Conservation (phyloP, 2,113 vertebrate genomes). For the Nyctibius bracteatus region DNA sequence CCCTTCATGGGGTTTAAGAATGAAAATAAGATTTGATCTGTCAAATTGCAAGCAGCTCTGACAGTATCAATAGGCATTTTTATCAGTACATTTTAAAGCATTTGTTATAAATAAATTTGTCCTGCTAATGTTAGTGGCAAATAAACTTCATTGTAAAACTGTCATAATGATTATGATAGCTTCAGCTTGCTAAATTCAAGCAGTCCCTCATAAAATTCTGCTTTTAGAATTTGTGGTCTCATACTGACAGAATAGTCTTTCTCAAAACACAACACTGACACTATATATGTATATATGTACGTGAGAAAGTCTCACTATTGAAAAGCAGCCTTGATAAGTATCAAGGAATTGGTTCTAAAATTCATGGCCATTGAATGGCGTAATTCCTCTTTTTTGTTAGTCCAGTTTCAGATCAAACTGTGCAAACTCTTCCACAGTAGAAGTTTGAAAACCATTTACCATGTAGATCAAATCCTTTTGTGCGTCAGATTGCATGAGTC, state of each 20-base stretch:
- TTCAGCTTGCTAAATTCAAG: slow-evolving; percentile 45
- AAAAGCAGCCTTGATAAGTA: background rate
- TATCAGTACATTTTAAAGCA: slow-evolving; percentile 71
- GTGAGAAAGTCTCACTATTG: background rate
- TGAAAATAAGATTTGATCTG: slow-evolving; percentile 91
- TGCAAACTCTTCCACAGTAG: background rate
- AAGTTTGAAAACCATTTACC: background rate
- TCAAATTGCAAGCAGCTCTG: slow-evolving; percentile 81
- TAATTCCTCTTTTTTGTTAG: background rate
- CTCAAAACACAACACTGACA: background rate
- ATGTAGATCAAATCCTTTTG: background rate
- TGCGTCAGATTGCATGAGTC: background rate
- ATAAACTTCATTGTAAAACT: slow-evolving; percentile 57
- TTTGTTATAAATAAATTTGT: slow-evolving; percentile 79
- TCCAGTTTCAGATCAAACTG: background rate
- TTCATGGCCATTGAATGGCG: background rate
- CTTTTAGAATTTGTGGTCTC: background rate
- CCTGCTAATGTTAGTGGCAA: slow-evolving; percentile 68
- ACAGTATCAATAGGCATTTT: slow-evolving; percentile 70
- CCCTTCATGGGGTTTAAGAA: slow-evolving; percentile 75
- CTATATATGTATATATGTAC: background rate
- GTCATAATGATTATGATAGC: slow-evolving; percentile 46
- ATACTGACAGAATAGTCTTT: background rate
- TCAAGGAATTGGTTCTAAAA: background rate
- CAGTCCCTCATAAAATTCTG: background rate